phyloP scores from a whole-genome alignment of 2,113 vertebrate species.

The Corvus hawaiiensis region DNA sequence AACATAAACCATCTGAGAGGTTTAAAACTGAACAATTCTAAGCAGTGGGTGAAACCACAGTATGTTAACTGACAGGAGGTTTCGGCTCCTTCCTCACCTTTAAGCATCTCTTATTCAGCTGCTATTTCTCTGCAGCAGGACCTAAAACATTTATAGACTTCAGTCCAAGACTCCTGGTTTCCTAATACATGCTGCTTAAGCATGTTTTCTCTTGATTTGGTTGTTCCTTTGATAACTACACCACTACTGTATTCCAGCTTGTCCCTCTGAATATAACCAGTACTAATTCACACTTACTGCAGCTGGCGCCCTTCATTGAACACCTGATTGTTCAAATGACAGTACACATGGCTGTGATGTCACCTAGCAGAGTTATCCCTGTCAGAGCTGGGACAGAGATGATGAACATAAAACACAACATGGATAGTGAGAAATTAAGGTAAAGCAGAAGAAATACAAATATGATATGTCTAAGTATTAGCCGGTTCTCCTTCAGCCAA shows the following conservation, averaged over 20 bases:
- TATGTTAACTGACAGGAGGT: neutral
- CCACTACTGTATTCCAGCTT: neutral
- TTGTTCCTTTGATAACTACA: neutral
- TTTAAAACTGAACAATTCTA: neutral
- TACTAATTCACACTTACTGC: neutral
- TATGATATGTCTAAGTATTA: neutral
- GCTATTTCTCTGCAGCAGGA: neutral
- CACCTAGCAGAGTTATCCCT: neutral
- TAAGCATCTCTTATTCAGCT: slow-evolving; percentile 1
- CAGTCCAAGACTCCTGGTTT: neutral
- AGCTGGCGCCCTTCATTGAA: neutral
- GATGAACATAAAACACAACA: neutral
- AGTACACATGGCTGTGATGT: accelerated
- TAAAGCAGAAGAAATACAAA: neutral
- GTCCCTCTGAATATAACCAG: neutral
- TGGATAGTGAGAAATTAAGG: neutral
- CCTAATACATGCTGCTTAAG: neutral
- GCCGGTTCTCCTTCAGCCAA: neutral
- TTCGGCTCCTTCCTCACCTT: slow-evolving; percentile 2
- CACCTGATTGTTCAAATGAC: neutral
- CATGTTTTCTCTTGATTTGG: neutral
- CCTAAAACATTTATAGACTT: neutral
- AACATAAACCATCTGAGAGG: neutral
- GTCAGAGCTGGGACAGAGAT: neutral
- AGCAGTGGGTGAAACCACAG: slow-evolving; percentile 13